Evolutionary conservation across 2,797 vertebrate species (phyloP).

Genomic region (Pangasius macronema): DNA sequence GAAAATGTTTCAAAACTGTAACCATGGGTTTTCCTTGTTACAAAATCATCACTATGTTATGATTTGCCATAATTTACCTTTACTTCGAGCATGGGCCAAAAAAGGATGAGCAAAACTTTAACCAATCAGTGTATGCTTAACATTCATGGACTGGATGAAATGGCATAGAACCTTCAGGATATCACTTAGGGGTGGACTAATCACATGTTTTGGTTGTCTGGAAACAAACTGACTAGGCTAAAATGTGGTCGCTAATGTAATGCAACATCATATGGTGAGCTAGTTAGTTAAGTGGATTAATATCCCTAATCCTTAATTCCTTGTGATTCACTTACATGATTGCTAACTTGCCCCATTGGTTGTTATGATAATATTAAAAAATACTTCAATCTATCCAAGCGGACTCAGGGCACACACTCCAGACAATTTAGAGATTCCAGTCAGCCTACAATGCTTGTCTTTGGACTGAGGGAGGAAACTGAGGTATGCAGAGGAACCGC

Average conservation of each 20-base stretch:
- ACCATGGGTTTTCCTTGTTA: neutral
- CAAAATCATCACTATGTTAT: neutral
- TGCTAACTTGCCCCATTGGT: neutral
- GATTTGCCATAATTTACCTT: neutral
- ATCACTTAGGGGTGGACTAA: neutral
- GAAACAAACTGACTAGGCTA: neutral
- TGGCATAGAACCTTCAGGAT: neutral
- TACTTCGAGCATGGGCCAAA: neutral
- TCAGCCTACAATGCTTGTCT: too few species aligned
- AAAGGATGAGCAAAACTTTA: too few species aligned
- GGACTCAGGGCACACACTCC: too few species aligned
- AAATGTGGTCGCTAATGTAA: neutral
- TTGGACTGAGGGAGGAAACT: too few species aligned
- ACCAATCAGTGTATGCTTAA: neutral
- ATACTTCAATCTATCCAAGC: too few species aligned
- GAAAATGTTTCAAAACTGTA: neutral
- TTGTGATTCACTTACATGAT: neutral
- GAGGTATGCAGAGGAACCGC: too few species aligned
- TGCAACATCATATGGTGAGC: neutral
- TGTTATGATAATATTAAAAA: neutral
- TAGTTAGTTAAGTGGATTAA: neutral
- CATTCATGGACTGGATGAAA: too few species aligned
- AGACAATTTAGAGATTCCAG: too few species aligned
- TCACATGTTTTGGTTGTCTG: neutral
- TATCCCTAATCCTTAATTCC: neutral